These are phyloP conservation scores for Lepidurus apus DNA, from an alignment of 1,140 invertebrate genomes.

Conservation along the genomic window DNA sequence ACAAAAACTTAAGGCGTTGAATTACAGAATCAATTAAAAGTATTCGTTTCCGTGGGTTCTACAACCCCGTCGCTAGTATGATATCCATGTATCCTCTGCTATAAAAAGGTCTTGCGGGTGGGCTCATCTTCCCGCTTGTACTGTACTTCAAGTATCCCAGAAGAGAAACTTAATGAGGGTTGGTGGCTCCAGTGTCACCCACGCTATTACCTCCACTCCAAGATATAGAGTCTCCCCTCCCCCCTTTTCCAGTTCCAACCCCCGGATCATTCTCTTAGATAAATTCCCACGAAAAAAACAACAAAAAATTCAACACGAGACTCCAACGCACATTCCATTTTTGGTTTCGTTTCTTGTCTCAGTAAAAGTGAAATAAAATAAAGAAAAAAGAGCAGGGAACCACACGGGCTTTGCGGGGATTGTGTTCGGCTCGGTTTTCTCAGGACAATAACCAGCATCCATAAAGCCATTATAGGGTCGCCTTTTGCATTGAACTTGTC, in stretches of 20 bases:
- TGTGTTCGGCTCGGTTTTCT: not conserved
- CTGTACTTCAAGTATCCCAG: not conserved
- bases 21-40: constrained; percentile 15
- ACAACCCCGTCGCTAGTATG: not conserved
- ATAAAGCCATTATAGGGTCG: constrained; percentile 16
- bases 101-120: constrained; percentile 4
- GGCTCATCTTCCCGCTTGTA: not conserved
- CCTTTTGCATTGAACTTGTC: not conserved
- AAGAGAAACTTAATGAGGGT: constrained; percentile 14
- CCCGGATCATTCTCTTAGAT: not conserved
- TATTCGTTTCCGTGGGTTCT: not conserved
- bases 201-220: not conserved
- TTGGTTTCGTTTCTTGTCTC: not conserved
- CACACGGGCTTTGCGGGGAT: not conserved
- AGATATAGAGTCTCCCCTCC: not conserved
- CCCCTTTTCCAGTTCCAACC: not conserved
- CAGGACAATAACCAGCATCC: constrained; percentile 13
- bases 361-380: not conserved
- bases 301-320: not conserved
- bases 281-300: not conserved
- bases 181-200: constrained; percentile 17
- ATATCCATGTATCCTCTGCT: not conserved
- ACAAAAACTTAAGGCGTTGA: not conserved
- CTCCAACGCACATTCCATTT: not conserved
- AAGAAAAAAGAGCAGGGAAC: not conserved